Conservation (phyloP, 1,140 invertebrate species). For the Helicorthomorpha holstii region DNA sequence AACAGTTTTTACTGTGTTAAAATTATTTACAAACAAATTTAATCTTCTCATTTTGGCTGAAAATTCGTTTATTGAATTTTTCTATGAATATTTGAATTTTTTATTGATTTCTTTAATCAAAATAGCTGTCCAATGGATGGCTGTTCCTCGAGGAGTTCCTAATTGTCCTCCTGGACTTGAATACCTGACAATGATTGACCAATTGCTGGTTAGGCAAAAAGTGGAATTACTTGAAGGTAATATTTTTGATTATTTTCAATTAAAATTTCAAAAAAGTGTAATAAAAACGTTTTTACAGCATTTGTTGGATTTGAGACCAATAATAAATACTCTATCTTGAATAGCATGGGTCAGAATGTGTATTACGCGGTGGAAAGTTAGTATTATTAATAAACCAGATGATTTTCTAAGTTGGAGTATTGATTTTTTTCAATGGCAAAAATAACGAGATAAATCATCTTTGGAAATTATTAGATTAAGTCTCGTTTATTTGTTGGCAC, state of each 20-base stretch:
- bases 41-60: no score
- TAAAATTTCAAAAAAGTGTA: background rate
- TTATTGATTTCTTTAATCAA: no score
- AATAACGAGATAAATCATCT: no score
- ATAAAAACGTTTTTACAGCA: conserved; percentile 25
- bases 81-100: no score
- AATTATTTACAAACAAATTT: no score
- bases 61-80: no score
- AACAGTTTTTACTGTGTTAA: no score
- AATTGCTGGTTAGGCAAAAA: conserved; percentile 72
- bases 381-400: background rate
- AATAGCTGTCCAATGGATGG: conserved; percentile 68
- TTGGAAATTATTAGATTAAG: no score
- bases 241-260: conserved; percentile 11
- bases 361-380: conserved; percentile 58
- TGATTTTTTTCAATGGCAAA: no score
- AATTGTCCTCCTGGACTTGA: conserved; percentile 80
- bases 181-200: conserved; percentile 79
- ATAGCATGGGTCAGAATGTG: conserved; percentile 50
- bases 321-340: conserved; percentile 71
- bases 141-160: conserved; percentile 42
- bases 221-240: conserved; percentile 63
- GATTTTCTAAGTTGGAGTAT: no score
- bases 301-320: conserved; percentile 76
- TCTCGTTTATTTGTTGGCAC: no score